Base-by-base conservation (phyloP, 1,140 invertebrate species). In the Meloidogyne exigua region DNA sequence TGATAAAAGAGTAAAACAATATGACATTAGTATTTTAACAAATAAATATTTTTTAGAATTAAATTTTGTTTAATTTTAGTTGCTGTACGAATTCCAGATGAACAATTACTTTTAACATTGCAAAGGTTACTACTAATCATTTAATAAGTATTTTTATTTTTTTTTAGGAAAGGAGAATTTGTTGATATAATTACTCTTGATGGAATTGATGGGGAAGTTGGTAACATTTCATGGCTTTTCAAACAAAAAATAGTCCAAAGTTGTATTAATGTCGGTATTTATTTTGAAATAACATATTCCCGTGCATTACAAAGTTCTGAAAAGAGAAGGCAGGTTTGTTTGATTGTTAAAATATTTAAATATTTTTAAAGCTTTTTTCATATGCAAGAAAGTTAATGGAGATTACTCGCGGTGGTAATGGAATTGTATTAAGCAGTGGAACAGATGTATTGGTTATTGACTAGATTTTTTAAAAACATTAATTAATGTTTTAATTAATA, bases 31-130 rank as follows among this genome's bases (percentile, higher is more conserved):
- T 49, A 18, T 18, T 18, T 49, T 49, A 49, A 49, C 18, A 18
- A 49, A 18, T n/a, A 57, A 57, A n/a, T 57, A 57, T 57, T 57
- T 57, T 57, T 57, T 15, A n/a, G 13, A 57, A 15, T 44, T 44
- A 44, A 44, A 39, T 39, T 39, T 39, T 9, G 36, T 39, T 39
- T 39, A 39, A 39, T 39, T 39, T 44, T 44, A 57, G 75, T 87
- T 18, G 85, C 85, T 18, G 80, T 87, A 13, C 78, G 85, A 9
- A 75, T 79, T 39, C 69, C 67, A 18, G 80, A 87, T 64, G 81
- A 85, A 72, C 57, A 80, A 42, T 80, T 87, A 23, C 66, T 87
- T 5, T 80, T 76, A 15, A 87, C 85, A 44, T 66, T 87, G 13
- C 68, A 82, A 15, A 75, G 75, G 64, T 75, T 15, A 15, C 39